Evolutionary conservation across 2,888 invertebrate species (phyloP), one percentile per base, ranked within the genome.

Genomic region (Platycheirus rosarum): DNA sequence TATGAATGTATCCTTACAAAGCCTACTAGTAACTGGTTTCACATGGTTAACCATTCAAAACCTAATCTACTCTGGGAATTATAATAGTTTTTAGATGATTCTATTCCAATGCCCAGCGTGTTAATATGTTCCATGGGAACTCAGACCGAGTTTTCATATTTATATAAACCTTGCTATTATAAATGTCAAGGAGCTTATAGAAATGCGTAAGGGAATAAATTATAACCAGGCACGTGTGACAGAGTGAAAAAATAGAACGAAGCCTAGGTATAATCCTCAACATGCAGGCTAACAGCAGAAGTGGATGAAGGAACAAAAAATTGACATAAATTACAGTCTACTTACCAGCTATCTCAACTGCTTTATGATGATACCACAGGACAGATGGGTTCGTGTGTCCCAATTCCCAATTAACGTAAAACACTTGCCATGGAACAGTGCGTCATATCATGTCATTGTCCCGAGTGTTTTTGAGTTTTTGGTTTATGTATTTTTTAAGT

Each of bases 171-270:
- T 26, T 8, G 23, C 13, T 13, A 23, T 62, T 42, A 13, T 32
- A 14, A 29, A 23, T 18, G 23, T 32, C 51, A 71, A 51, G 51
- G 40, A 51, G 53, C 53, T 63, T 73, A 29, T 48, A 42, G 9
- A 32, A 40, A 62, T 37, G 20, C 53, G 18, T 35, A 35, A 42
- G 62, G 51, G 49, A 57, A 70, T 60, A 70, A 51, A 62, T 71
- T 53, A 51, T 62, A 63, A 53, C 23, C 18, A 44, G 53, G 40
- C 65, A 46, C 55, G 73, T 73, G 65, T 73, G 63, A 55, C 46
- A 57, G n/a, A n/a, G n/a, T n/a, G n/a, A n/a, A 20, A 44, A 26
- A 32, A 32, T 23, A 23, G 6, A 23, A 23, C 14, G 16, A 35
- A 20, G n/a, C n/a, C n/a, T n/a, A n/a, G n/a, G n/a, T 40, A 66